A percentile compares a stretch with the other conserved stretches of the same genome.
These are phyloP conservation scores for Conistra vaccinii DNA, from an alignment of 2,888 invertebrate species.

Conservation along the genomic window DNA sequence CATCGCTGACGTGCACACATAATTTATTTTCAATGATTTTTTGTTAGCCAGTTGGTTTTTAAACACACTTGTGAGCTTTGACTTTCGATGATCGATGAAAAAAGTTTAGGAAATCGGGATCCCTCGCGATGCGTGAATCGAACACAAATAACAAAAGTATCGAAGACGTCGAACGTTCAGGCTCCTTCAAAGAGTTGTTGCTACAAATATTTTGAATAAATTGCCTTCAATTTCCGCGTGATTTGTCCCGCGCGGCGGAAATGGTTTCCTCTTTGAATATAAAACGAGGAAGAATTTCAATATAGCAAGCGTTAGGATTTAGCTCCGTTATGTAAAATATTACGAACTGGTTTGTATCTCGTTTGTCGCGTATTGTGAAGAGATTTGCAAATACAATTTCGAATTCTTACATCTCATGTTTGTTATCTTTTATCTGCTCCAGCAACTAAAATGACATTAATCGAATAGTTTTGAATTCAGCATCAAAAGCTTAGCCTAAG, in stretches of 20 bases:
- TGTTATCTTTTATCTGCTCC: slow-evolving; percentile 18
- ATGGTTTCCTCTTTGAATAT: slow-evolving; percentile 79
- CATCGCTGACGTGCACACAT: slow-evolving; percentile 80
- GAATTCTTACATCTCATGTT: slow-evolving; percentile 22
- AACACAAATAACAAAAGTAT: slow-evolving; percentile 74
- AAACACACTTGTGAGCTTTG: slow-evolving; percentile 73
- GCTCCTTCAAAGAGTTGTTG: slow-evolving; percentile 69
- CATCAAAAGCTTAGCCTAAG: slow-evolving; percentile 29
- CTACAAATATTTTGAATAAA: slow-evolving; percentile 82
- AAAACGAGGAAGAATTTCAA: slow-evolving; percentile 72
- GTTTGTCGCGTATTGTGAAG: slow-evolving; percentile 72
- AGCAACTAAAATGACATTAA: slow-evolving; percentile 30
- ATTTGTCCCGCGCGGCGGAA: slow-evolving; percentile 74
- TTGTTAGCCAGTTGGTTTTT: slow-evolving; percentile 78
- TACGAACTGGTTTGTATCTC: slow-evolving; percentile 66
- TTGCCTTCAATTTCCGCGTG: slow-evolving; percentile 77
- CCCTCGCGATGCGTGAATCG: slow-evolving; percentile 67
- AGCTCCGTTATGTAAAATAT: slow-evolving; percentile 79
- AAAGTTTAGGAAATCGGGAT: slow-evolving; percentile 70
- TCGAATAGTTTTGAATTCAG: slow-evolving; percentile 29
- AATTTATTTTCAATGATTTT: slow-evolving; percentile 81
- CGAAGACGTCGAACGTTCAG: slow-evolving; percentile 25
- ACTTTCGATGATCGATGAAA: slow-evolving; percentile 75
- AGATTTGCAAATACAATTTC: slow-evolving; percentile 44
- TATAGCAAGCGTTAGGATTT: slow-evolving; percentile 68